Percentiles rank a stretch among this genome's conserved stretches.
Conservation (phyloP, 2,888 invertebrate genomes). For the Archips crataeganus region DNA sequence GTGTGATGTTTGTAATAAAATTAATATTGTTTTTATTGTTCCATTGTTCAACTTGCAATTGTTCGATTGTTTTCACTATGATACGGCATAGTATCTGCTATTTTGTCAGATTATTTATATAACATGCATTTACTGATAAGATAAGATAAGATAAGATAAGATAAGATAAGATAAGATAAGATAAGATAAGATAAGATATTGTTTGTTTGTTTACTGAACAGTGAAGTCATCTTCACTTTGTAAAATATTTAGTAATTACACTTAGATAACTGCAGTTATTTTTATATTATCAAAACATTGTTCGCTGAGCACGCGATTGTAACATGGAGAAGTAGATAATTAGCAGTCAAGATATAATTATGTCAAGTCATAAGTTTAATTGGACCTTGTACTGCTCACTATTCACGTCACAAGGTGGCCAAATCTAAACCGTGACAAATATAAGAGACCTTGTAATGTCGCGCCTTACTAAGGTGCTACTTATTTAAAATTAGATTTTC, state of each 20-base stretch:
- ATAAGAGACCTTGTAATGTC: background rate
- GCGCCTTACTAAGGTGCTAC: background rate
- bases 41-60: constrained; percentile 5
- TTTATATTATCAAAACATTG: background rate
- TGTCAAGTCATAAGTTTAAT: background rate
- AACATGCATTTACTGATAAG: constrained; percentile 6
- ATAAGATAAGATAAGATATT: no score
- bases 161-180: no score
- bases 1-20: background rate
- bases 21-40: background rate
- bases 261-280: background rate
- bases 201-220: no score
- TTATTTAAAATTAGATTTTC: background rate
- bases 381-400: background rate
- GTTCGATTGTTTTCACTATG: background rate
- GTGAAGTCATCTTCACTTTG: background rate
- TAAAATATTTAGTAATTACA: background rate
- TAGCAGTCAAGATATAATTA: background rate
- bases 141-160: no score
- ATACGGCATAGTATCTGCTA: background rate
- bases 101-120: constrained; percentile 9
- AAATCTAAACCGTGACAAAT: constrained; percentile 4
- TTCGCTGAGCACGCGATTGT: background rate
- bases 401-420: constrained; percentile 1
- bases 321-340: background rate